phyloP scores from a whole-genome alignment of 2,888 invertebrate genomes.

The Ecliptopera silaceata region DNA sequence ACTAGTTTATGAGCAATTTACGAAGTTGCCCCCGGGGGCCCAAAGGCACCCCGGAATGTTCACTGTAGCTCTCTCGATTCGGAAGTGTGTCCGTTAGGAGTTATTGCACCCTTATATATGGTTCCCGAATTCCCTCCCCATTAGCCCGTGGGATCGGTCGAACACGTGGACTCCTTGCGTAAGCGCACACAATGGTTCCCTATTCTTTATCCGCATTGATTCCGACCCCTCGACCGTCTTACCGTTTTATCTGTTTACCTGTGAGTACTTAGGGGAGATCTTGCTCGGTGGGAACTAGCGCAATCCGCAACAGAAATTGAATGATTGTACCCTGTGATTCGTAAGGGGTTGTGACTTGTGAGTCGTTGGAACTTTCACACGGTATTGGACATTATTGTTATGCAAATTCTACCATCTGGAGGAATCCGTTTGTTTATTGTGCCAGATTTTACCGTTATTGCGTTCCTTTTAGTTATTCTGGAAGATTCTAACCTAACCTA shows the following conservation, averaged over 20 bases:
- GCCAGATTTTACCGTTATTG: slow-evolving; percentile 41
- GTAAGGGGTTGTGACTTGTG: slow-evolving; percentile 58
- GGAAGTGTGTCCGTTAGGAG: slow-evolving; percentile 60
- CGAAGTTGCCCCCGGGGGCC: slow-evolving; percentile 57
- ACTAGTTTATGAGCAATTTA: slow-evolving; percentile 41
- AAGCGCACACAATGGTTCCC: slow-evolving; percentile 73
- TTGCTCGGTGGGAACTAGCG: slow-evolving; percentile 74
- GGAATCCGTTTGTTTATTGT: slow-evolving; percentile 32
- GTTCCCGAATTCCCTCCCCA: slow-evolving; percentile 61
- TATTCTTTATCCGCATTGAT: slow-evolving; percentile 73
- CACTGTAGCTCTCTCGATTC: slow-evolving; percentile 56
- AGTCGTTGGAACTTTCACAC: slow-evolving; percentile 69
- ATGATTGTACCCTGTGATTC: slow-evolving; percentile 65
- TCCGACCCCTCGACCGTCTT: slow-evolving; percentile 77
- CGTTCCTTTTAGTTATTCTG: slow-evolving; percentile 17
- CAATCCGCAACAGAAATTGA: slow-evolving; percentile 72
- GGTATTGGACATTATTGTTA: slow-evolving; percentile 58
- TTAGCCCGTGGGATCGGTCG: slow-evolving; percentile 70
- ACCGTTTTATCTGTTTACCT: slow-evolving; percentile 76
- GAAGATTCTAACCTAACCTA: background rate
- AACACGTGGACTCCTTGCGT: slow-evolving; percentile 78
- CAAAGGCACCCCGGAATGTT: slow-evolving; percentile 62
- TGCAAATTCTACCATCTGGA: slow-evolving; percentile 48
- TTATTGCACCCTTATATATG: slow-evolving; percentile 62
- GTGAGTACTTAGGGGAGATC: slow-evolving; percentile 69